These are phyloP conservation scores for Mastomys coucha DNA, from an alignment of 2,113 vertebrate genomes.

Conservation along the genomic window DNA sequence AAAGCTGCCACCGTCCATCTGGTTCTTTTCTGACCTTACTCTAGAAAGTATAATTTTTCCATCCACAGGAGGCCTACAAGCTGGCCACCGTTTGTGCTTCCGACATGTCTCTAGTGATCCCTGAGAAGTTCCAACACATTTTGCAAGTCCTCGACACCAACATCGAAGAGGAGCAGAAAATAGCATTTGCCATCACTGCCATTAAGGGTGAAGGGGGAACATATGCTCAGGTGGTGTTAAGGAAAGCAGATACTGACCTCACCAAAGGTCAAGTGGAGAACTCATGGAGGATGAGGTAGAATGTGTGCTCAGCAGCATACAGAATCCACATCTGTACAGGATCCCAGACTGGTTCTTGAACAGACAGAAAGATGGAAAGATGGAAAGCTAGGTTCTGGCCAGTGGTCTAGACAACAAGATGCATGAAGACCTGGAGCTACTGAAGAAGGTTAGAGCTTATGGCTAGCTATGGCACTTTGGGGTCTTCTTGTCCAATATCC, in stretches of 20 bases:
- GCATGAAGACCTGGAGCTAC: not conserved
- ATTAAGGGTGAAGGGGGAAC: not conserved
- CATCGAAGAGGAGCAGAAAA: not conserved
- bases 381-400: not conserved
- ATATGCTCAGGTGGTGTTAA: not conserved
- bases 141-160: not conserved
- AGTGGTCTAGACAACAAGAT: not conserved
- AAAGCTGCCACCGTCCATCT: constrained; percentile 25
- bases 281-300: not conserved
- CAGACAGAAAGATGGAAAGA: not conserved
- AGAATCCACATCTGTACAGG: not conserved
- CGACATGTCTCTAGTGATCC: not conserved
- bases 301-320: not conserved
- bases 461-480: not conserved
- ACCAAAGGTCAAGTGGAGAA: not conserved
- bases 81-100: not conserved
- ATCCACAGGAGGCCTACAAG: not conserved
- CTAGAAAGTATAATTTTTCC: constrained; percentile 39
- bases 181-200: not conserved
- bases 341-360: not conserved
- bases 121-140: not conserved
- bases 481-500: not conserved
- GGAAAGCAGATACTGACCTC: not conserved
- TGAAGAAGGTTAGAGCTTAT: not conserved
- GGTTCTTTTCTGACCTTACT: not conserved